Base-by-base conservation (phyloP, 1,140 invertebrate species). In the Hyposmocoma kahamanoa region DNA sequence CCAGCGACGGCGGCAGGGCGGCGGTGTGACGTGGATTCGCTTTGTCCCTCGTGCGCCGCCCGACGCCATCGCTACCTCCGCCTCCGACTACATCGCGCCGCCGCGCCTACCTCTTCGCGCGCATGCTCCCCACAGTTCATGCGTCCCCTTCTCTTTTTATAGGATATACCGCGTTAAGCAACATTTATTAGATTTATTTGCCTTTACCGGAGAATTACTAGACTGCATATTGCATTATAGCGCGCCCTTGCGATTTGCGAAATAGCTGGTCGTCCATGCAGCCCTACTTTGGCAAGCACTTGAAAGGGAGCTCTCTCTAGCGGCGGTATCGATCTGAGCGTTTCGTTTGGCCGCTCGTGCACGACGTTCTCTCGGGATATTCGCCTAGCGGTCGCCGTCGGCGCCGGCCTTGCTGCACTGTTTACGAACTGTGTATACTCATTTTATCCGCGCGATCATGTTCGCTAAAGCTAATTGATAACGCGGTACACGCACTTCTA, bases 301-400 rank as follows among this genome's bases (percentile, higher is more conserved):
- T 62, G 53, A 61, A 67, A 72, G 71, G 62, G 66, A 80, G 66
- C 71, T 71, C 71, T 67, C 73, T 71, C 62, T 50, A 72, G 63
- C 53, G 47, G 50, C 72, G 60, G 73, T 81, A 81, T 81, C 74
- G 77, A 84, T 81, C 75, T 75, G 67, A 75, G 56, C 67, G 62
- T 64, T 72, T 72, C 73, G 73, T 70, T 64, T 70, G 70, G 56
- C 57, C 72, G 71, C 59, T 75, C 73, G 79, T 69, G 74, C 72
- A 70, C 70, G 67, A 72, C 72, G 70, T 67, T 79, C 68, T 77
- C 73, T 70, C 73, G 68, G 69, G 69, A 81, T 81, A 81, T 78
- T 84, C 74, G 70, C 61, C 67, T 66, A 75, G 64, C 70, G 68
- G 64, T 81, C 74, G 77, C 72, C 77, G 75, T 75, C 72, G 71